A percentile compares a stretch with the other conserved stretches of the same genome.
Conservation (phyloP, 2,888 invertebrate species). For the Oxytorus armatus region DNA sequence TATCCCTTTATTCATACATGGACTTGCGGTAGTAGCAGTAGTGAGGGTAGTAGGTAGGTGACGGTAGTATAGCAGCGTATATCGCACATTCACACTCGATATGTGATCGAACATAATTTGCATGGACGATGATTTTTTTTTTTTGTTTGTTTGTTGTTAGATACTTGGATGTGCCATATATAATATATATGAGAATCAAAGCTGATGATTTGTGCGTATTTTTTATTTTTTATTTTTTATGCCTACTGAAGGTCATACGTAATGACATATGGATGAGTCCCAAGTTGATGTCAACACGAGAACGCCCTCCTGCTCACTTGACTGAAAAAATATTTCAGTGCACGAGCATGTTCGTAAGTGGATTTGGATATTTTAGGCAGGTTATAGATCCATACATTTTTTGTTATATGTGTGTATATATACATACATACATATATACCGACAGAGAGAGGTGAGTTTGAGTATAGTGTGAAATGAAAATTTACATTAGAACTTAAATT, state of each 20-base stretch:
- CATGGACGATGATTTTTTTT: slow-evolving; percentile 47
- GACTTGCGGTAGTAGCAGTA: slow-evolving; percentile 62
- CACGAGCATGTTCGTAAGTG: slow-evolving; percentile 34
- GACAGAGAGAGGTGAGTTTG: background rate
- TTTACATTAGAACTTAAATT: no score
- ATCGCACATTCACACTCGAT: slow-evolving; percentile 45
- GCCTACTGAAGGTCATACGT: slow-evolving; percentile 14
- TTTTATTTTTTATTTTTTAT: no score
- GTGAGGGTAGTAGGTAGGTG: slow-evolving; percentile 3
- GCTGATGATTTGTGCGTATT: slow-evolving; percentile 56
- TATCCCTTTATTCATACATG: slow-evolving; percentile 50
- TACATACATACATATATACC: no score
- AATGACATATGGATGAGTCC: slow-evolving; percentile 32
- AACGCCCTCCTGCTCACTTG: slow-evolving; percentile 12
- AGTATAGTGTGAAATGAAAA: no score
- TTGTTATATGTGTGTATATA: background rate
- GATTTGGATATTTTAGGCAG: slow-evolving; percentile 5
- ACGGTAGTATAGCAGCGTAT: slow-evolving; percentile 27
- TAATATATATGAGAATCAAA: slow-evolving; percentile 6
- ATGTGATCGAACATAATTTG: slow-evolving; percentile 27
- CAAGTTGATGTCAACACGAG: slow-evolving; percentile 12
- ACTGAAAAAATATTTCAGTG: slow-evolving; percentile 49
- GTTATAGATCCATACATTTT: slow-evolving; percentile 1
- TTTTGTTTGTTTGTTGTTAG: no score
- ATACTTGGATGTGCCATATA: slow-evolving; percentile 47